Evolutionary conservation across 2,797 vertebrate species (phyloP), one percentile per base, ranked within the genome.

Genomic region (Apogon talboti): DNA sequence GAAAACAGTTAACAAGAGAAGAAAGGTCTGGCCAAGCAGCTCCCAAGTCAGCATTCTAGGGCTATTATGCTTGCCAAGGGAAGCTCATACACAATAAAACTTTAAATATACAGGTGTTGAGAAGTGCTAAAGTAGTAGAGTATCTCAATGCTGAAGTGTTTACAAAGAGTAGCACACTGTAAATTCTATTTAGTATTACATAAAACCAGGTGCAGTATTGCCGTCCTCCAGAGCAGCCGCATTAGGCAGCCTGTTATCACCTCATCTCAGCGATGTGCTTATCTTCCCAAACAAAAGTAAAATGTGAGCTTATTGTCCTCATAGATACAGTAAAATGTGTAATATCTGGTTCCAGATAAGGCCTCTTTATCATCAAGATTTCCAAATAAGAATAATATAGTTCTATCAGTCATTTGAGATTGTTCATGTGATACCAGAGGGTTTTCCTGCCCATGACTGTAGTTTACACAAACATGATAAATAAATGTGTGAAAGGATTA

Each of bases 31-130:
- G 67, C 72, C 62, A 66, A 66, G 60, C 46, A 63, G 58, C 74
- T 71, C 48, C 56, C 58, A 82, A 68, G 62, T 83, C 78, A 87
- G 72, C 68, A 77, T 59, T 82, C 70, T 50, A 69, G 66, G 35
- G 44, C 56, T 56, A 58, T 65, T 70, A 61, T 57, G 43, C 47
- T 64, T 77, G 75, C 71, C 78, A 76, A 86, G 70, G 53, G 47
- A 75, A 66, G 60, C 75, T 83, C 79, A 74, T 64, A 58, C 48
- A 71, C 79, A 69, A 59, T 78, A 82, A 82, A 84, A 79, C 42
- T 51, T 71, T 60, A 74, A 79, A 65, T 65, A 71, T 54, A 79
- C 77, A 73, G 67, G 54, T 74, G 68, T 73, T 76, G 68, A 81
- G 35, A 82, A 65, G 62, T 58, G 60, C 66, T 79, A 65, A 71